phyloP scores from a whole-genome alignment of 2,797 vertebrate species.

The Arrhamphus sclerolepis region DNA sequence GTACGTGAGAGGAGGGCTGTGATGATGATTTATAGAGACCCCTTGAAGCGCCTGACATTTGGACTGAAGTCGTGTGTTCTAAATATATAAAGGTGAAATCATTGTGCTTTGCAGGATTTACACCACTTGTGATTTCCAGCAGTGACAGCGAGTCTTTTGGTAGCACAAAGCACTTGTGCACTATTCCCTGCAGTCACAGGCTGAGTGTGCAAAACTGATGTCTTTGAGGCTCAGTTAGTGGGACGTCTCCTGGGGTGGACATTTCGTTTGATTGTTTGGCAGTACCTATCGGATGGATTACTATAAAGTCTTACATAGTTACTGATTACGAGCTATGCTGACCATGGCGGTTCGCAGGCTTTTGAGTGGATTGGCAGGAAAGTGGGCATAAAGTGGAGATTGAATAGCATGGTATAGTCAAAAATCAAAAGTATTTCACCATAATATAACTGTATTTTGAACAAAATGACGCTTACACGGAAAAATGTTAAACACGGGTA shows the following conservation, averaged over 20 bases:
- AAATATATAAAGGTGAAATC: slow-evolving; percentile 37
- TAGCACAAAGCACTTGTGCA: slow-evolving; percentile 12
- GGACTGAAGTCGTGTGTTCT: slow-evolving; percentile 14
- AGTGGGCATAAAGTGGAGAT: no score
- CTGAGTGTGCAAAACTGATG: slow-evolving; percentile 1
- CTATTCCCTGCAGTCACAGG: background rate
- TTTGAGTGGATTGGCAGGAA: background rate
- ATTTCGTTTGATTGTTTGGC: slow-evolving; percentile 8
- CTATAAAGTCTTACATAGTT: background rate
- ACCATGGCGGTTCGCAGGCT: background rate
- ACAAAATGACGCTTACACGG: no score
- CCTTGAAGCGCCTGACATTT: slow-evolving; percentile 17
- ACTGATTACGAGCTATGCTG: slow-evolving; percentile 11
- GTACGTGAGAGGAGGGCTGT: slow-evolving; percentile 21
- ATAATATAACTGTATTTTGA: no score
- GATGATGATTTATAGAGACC: slow-evolving; percentile 37
- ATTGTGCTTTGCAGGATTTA: slow-evolving; percentile 15
- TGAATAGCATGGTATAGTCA: no score
- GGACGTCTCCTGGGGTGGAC: background rate
- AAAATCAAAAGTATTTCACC: no score
- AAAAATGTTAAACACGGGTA: no score
- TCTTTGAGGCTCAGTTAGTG: background rate
- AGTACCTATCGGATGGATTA: slow-evolving; percentile 2
- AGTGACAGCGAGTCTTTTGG: slow-evolving; percentile 10
- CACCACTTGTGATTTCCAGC: slow-evolving; percentile 49